These are phyloP conservation scores for Pelochelys cantorii DNA, from an alignment of 2,797 vertebrate genomes.

Conservation along the genomic window DNA sequence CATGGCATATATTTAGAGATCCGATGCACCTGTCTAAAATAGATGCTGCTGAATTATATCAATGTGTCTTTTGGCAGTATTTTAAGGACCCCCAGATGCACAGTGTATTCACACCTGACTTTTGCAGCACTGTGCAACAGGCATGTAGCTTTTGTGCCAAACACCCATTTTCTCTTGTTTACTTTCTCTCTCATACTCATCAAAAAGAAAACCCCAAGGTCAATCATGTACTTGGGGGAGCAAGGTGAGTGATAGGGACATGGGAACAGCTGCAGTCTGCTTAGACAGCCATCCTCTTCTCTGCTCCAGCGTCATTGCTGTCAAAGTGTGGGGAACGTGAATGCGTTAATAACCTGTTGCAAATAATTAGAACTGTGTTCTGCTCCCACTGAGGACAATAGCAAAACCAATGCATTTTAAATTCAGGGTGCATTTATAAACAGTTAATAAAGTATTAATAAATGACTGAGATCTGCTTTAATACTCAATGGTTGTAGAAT, in stretches of 20 bases:
- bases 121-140: fast-evolving
- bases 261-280: not conserved
- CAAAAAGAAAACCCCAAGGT: not conserved
- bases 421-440: not conserved
- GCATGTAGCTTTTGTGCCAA: not conserved
- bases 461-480: constrained; percentile 41
- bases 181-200: fast-evolving
- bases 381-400: not conserved
- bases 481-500: constrained; percentile 33
- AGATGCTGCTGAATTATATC: constrained; percentile 67
- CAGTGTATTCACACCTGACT: not conserved
- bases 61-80: constrained; percentile 49
- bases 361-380: constrained; percentile 7
- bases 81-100: not conserved
- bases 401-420: fast-evolving
- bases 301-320: fast-evolving
- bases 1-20: constrained; percentile 70
- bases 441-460: constrained; percentile 56
- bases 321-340: not conserved
- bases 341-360: constrained; percentile 35
- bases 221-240: not conserved
- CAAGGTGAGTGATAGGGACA: not conserved
- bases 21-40: constrained; percentile 74
- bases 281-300: not conserved
- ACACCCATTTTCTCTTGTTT: fast-evolving